Evolutionary conservation across 2,797 vertebrate genomes (phyloP).

Genomic region (Dipus sagitta): DNA sequence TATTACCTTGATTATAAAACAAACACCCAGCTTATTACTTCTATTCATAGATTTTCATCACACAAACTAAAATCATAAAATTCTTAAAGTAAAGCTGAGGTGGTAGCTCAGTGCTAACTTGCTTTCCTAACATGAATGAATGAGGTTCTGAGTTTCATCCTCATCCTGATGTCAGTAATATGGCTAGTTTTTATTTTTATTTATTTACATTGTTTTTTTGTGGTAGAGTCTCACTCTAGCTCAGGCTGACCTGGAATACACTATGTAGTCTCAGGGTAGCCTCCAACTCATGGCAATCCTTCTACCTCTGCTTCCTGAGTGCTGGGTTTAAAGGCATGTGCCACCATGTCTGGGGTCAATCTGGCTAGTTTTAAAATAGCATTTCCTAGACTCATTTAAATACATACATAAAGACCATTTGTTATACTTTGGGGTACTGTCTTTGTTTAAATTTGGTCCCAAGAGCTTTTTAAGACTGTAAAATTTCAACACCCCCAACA

Average conservation of each 20-base stretch:
- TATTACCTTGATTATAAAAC: neutral
- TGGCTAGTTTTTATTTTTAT: too few species aligned
- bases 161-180: neutral
- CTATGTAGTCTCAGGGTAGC: too few species aligned
- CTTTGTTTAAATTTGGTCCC: neutral
- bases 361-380: too few species aligned
- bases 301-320: too few species aligned
- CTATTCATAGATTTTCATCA: neutral
- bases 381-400: neutral
- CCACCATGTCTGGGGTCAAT: neutral
- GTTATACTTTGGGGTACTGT: neutral
- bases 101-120: neutral
- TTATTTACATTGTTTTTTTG: neutral
- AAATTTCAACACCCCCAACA: neutral
- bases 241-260: too few species aligned
- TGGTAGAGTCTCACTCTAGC: too few species aligned
- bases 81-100: neutral
- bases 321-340: neutral
- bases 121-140: neutral
- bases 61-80: neutral
- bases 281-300: too few species aligned
- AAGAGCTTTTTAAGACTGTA: neutral
- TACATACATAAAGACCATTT: neutral
- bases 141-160: neutral
- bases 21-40: neutral